Evolutionary conservation across 2,888 invertebrate genomes (phyloP).

Genomic region (Macrophya annulata): DNA sequence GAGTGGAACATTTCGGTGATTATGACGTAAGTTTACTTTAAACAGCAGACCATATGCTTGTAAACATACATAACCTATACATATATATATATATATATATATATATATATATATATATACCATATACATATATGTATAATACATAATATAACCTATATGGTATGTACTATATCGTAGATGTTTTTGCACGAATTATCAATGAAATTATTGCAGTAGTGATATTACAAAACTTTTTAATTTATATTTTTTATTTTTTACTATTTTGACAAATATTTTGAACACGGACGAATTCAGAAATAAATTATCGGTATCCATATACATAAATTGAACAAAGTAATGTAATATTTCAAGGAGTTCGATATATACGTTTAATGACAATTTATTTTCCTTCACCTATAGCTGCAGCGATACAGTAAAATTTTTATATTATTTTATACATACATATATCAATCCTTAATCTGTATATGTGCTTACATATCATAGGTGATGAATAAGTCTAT

Average conservation of each 20-base stretch:
- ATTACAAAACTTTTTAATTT: not conserved
- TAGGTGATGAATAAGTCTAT: not conserved
- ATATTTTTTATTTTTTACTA: not conserved
- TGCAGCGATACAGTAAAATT: not conserved
- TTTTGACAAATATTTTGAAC: not conserved
- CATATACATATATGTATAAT: not conserved
- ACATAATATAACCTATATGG: not conserved
- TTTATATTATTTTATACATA: not conserved
- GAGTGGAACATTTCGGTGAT: conserved; percentile 47
- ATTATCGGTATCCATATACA: too few species aligned
- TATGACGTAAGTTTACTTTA: conserved; percentile 48
- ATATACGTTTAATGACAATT: not conserved
- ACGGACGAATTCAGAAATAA: not conserved
- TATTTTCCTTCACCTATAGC: not conserved
- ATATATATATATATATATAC: not conserved
- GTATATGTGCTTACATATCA: too few species aligned
- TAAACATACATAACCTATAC: not conserved
- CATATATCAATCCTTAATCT: not conserved
- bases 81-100: not conserved
- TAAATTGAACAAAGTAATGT: too few species aligned
- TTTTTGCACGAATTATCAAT: not conserved
- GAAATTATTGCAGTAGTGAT: not conserved
- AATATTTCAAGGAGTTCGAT: too few species aligned
- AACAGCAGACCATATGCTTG: conserved; percentile 29
- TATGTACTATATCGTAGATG: not conserved